These are phyloP conservation scores for Noctua comes DNA, from an alignment of 2,888 invertebrate species.

Conservation along the genomic window DNA sequence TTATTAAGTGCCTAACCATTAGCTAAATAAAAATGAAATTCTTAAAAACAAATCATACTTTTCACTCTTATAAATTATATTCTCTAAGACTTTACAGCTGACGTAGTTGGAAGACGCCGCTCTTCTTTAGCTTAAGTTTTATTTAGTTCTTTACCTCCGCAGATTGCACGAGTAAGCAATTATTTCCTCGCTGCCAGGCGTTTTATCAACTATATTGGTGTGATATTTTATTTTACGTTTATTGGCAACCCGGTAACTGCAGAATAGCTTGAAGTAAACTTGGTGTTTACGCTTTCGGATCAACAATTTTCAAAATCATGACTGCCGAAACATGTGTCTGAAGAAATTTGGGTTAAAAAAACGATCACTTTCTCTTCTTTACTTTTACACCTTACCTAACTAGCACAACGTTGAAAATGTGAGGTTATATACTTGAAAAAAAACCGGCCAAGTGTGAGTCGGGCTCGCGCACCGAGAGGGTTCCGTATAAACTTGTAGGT, in stretches of 20 bases:
- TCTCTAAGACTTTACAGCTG: conserved; percentile 7
- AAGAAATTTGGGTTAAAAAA: background rate
- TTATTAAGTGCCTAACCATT: no score
- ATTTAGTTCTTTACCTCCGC: conserved; percentile 20
- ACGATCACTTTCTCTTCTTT: background rate
- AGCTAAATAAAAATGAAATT: background rate
- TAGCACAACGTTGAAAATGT: background rate
- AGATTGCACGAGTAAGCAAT: conserved; percentile 44
- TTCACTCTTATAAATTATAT: conserved; percentile 7
- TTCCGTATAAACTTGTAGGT: no score
- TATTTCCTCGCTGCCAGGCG: conserved; percentile 8
- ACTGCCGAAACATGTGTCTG: no score
- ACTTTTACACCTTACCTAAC: background rate
- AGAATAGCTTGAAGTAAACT: background rate
- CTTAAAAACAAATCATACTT: conserved; percentile 13
- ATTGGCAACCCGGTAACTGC: background rate
- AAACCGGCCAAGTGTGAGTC: no score
- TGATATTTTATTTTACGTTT: background rate
- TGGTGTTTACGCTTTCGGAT: background rate
- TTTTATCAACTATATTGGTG: background rate
- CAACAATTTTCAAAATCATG: no score
- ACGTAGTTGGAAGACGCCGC: conserved; percentile 18
- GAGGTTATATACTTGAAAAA: background rate
- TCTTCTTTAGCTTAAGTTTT: conserved; percentile 22
- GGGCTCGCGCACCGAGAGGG: no score